phyloP scores from a whole-genome alignment of 2,797 vertebrate species.

The Acrossocheilus fasciatus region DNA sequence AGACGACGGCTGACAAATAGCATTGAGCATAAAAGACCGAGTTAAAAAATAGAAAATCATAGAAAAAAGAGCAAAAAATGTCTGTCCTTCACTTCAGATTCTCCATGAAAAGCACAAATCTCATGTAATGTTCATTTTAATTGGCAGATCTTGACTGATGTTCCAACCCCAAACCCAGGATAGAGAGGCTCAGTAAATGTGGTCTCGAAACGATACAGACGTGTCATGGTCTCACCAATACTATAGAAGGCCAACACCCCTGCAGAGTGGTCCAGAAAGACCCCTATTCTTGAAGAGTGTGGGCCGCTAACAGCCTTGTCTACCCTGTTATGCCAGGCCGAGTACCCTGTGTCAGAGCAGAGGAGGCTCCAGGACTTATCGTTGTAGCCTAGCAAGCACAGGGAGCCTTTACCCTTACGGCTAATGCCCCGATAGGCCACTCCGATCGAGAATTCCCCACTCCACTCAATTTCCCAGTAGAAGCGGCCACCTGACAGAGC shows the following conservation, averaged over 20 bases:
- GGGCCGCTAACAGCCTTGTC: slow-evolving; percentile 77
- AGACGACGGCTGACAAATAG: slow-evolving; percentile 28
- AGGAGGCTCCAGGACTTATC: slow-evolving; percentile 86
- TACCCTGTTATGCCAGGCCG: slow-evolving; percentile 83
- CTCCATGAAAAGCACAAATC: slow-evolving; percentile 12
- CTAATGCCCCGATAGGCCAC: slow-evolving; percentile 82
- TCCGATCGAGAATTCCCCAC: slow-evolving; percentile 82
- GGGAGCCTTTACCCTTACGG: slow-evolving; percentile 82
- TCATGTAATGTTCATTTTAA: slow-evolving; percentile 72
- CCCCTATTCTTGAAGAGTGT: slow-evolving; percentile 81
- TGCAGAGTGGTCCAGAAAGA: slow-evolving; percentile 81
- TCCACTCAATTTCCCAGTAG: slow-evolving; percentile 88
- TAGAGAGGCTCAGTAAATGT: slow-evolving; percentile 80
- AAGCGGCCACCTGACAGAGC: slow-evolving; percentile 78
- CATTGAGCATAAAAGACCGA: slow-evolving; percentile 20
- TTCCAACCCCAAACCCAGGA: slow-evolving; percentile 84
- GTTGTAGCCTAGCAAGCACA: slow-evolving; percentile 84
- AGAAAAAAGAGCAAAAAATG: slow-evolving; percentile 33
- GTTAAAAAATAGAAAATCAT: slow-evolving; percentile 41
- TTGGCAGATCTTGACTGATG: slow-evolving; percentile 84
- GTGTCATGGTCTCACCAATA: slow-evolving; percentile 80
- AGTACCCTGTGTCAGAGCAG: slow-evolving; percentile 82
- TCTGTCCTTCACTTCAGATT: slow-evolving; percentile 29
- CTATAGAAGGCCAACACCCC: slow-evolving; percentile 82
- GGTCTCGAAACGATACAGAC: slow-evolving; percentile 83